Conservation (phyloP, 2,888 invertebrate genomes). For the Xestia sexstrigata region DNA sequence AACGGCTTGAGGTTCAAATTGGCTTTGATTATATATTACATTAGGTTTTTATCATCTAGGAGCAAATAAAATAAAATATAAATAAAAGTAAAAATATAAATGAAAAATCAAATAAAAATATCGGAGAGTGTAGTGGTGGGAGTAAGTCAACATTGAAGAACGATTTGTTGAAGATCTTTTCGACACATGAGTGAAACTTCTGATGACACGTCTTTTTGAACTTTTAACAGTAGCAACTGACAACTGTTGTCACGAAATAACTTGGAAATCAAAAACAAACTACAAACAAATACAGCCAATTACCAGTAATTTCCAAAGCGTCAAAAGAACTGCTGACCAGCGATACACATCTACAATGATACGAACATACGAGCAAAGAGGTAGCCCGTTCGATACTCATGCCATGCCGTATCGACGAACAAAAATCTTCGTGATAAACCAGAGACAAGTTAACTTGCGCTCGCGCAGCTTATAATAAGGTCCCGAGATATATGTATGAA, state of each 20-base stretch:
- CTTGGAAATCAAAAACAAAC: conserved; percentile 18
- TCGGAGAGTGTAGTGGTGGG: too few relatives aligned
- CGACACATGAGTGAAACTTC: not conserved
- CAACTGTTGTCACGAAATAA: too few relatives aligned
- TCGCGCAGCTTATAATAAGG: conserved; percentile 85
- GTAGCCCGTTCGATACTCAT: conserved; percentile 72
- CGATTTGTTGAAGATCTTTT: not conserved
- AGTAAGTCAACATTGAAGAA: not conserved
- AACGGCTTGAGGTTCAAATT: too few relatives aligned
- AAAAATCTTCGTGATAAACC: conserved; percentile 87
- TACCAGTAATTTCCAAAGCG: conserved; percentile 73
- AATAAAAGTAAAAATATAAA: too few relatives aligned
- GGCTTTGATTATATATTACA: too few relatives aligned
- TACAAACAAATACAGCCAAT: conserved; percentile 67
- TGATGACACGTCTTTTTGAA: not conserved
- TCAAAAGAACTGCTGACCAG: conserved; percentile 73
- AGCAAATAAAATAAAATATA: too few relatives aligned
- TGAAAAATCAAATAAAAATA: too few relatives aligned
- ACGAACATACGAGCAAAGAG: conserved; percentile 72
- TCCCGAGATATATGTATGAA: conserved; percentile 83
- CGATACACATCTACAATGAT: conserved; percentile 80
- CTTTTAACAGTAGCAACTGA: not conserved
- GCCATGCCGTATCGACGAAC: conserved; percentile 81
- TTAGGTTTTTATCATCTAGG: too few relatives aligned
- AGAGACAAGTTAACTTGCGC: conserved; percentile 89